Evolutionary conservation across 2,113 vertebrate genomes (phyloP).

Genomic region (Mus spicilegus): DNA sequence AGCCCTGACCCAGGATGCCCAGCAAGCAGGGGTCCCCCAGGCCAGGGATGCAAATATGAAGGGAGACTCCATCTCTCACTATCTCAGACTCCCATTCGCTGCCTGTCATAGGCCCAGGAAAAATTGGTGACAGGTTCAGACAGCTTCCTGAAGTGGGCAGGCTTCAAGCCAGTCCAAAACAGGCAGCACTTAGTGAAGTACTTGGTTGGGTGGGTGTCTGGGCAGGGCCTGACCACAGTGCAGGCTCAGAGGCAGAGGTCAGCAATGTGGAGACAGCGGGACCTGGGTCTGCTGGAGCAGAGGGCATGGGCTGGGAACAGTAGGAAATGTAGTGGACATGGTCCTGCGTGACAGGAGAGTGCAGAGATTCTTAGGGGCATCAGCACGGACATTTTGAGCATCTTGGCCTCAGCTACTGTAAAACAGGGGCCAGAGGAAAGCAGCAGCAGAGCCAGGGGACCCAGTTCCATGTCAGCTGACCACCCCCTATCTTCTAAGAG

Average conservation of each 20-base stretch:
- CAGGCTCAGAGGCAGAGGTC: background rate
- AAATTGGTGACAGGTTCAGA: background rate
- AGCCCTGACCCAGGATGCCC: background rate
- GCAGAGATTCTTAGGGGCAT: too few species aligned
- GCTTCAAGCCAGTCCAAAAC: background rate
- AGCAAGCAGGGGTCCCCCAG: background rate
- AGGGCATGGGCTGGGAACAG: background rate
- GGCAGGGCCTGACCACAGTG: background rate
- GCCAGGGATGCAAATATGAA: background rate
- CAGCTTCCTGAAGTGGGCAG: background rate
- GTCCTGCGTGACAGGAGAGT: background rate
- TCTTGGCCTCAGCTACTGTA: background rate
- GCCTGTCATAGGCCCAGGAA: background rate
- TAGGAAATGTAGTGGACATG: background rate
- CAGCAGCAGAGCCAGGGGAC: background rate
- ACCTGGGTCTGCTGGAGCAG: background rate
- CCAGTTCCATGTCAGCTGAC: background rate
- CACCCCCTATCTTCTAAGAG: background rate
- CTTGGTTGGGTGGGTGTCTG: background rate
- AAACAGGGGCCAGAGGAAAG: background rate
- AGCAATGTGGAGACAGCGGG: background rate
- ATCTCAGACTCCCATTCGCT: background rate
- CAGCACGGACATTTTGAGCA: background rate
- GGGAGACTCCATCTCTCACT: background rate
- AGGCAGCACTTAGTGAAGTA: background rate